These are phyloP conservation scores for Coptotermes formosanus DNA, from an alignment of 1,140 invertebrate genomes.

Conservation along the genomic window DNA sequence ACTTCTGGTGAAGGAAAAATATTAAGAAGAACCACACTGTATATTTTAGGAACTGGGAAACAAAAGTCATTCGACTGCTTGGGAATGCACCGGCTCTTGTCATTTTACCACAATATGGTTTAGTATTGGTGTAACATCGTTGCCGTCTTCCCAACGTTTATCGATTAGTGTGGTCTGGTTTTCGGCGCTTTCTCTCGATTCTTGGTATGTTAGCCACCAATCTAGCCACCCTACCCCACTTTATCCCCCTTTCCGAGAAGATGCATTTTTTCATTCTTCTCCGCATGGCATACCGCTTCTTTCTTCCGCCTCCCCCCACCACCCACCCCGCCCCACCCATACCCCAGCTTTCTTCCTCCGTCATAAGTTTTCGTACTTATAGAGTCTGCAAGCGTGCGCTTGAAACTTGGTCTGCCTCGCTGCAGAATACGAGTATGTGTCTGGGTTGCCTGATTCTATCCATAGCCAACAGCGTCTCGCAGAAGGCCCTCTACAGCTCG, in stretches of 20 bases:
- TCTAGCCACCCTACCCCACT: not conserved
- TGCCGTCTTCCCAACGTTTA: not conserved
- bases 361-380: conserved; percentile 17
- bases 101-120: not conserved
- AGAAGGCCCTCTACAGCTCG: not conserved
- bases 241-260: not conserved
- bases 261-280: not conserved
- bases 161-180: conserved; percentile 3
- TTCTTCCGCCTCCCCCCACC: too few relatives aligned
- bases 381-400: not conserved
- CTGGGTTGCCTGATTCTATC: not conserved
- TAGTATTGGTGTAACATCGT: not conserved
- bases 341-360: not conserved
- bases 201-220: conserved; percentile 10
- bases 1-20: too few relatives aligned
- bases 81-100: too few relatives aligned
- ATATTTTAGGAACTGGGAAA: too few relatives aligned
- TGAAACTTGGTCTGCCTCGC: not conserved
- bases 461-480: too few relatives aligned
- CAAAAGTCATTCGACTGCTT: too few relatives aligned
- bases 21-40: too few relatives aligned
- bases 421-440: not conserved
- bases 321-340: too few relatives aligned
- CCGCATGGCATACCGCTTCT: too few relatives aligned
- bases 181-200: not conserved